Evolutionary conservation across 2,113 vertebrate species (phyloP), one percentile per base, ranked within the genome.

Genomic region (Albula goreensis): DNA sequence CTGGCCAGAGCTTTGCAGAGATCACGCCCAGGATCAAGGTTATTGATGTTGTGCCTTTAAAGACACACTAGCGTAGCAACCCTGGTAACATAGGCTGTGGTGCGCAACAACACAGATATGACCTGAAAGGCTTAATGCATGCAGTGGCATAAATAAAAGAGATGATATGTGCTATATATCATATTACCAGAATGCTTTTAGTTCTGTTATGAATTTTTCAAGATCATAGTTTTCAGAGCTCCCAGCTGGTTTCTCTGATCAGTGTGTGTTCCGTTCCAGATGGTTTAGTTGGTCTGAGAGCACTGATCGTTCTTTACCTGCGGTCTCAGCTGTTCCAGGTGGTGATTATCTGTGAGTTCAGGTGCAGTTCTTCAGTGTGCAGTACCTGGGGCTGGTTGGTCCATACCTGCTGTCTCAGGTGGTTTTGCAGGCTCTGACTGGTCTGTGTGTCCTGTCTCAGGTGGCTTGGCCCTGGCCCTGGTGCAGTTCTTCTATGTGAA

Each of bases 401-500:
- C 70, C 52, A 4, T 85, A 22, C 52, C 66, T 84, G 83, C 31
- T 56, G 70, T 81, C 48, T 51, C 22, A 51, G 80, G 80, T 56
- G 53, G 53, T 41, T 41, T 41, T 41, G 53, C 53, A 9, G 53
- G 53, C 53, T 12, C 53, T 56, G 53, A 12, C 53, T 56, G 7
- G 13, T 48, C 74, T 77, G 57, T 60, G 11, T 31, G 4, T 13
- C 2, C 25, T 8, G 19, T 92, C 93, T 5, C 91, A 99, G 98
- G 97, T 88, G 98, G 98, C 50, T 93, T 99, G 91, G 98, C 98
- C 0, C 91, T 99, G 93, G 97, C 97, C 31, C 95, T 99, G 0
- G 97, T 99, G n/a, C 96, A 96, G 92, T 96, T 96, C 90, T 96
- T 96, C 90, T 95, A 97, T 48, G 96, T 99, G 88, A 99, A 99